Evolutionary conservation across 2,888 invertebrate genomes (phyloP), one percentile per base, ranked within the genome.

Genomic region (Cheilosia grossa): DNA sequence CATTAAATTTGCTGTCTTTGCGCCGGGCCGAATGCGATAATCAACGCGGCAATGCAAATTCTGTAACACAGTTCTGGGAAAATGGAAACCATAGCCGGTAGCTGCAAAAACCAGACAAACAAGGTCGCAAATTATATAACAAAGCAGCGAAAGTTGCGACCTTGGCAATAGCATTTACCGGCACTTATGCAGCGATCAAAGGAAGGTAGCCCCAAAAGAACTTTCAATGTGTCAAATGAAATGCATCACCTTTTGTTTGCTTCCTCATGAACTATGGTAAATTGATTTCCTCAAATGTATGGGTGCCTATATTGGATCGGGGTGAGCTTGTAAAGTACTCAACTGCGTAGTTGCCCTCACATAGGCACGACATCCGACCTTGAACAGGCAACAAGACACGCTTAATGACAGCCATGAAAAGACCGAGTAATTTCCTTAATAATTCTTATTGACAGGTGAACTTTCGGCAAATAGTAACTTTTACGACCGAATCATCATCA

Each of bases 401-500:
- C 58, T n/a, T n/a, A 58, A 19, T 21, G 21, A 37, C 58, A 58
- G 21, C 0, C 15, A 7, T 33, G 21, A 10, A 49, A 49, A 49
- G 6, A n/a, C 15, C 6, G 6, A 17, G 30, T 9, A 9, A 0
- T 30, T 30, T 30, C 30, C 9, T 9, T 30, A 9, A 30, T 30
- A 30, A 30, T 9, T 47, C 6, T 17, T 13, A 37, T 47, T 47
- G n/a, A n/a, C 17, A 13, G n/a, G 44, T 47, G 1, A 15, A 15
- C 10, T 15, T 15, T 27, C 15, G 15, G 4, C 51, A 5, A 9
- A n/a, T 24, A 15, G 2, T 4, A 19, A 40, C 51, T 72, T 66
- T 51, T 51, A 72, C 19, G 59, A 61, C 61, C 72, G 42, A 59
- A 61, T 51, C 37, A 51, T 70, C 37, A 37, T 4, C 37, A 13